phyloP scores from a whole-genome alignment of 2,113 vertebrate species.

The Lophotis ruficrista region DNA sequence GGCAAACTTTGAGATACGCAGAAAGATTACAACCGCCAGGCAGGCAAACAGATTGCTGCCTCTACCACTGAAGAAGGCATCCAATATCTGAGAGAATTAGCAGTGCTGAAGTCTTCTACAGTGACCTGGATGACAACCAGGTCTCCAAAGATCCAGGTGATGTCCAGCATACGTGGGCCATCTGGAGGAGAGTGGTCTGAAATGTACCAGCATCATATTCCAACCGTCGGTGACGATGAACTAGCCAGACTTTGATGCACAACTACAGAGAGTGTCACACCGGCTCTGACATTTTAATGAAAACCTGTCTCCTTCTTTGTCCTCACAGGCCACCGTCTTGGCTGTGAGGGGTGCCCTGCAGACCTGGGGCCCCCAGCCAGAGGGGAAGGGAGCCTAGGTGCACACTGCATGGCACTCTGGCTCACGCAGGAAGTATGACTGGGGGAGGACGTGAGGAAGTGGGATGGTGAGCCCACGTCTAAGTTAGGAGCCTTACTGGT shows the following conservation, averaged over 20 bases:
- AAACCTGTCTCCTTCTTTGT: not conserved
- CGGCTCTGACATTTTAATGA: not conserved
- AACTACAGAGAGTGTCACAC: not conserved
- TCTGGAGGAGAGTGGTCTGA: rapidly evolving
- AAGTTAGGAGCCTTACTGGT: not conserved
- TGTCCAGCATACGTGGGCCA: not conserved
- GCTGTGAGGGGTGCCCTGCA: not conserved
- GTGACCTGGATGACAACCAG: not conserved
- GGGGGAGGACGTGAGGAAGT: too few relatives aligned
- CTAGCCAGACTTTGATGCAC: not conserved
- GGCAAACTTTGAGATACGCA: not conserved
- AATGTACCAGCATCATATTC: not conserved
- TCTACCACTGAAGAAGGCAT: not conserved
- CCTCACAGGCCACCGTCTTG: not conserved
- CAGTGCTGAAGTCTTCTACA: not conserved
- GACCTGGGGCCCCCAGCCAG: rapidly evolving
- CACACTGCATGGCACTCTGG: rapidly evolving
- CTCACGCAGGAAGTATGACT: not conserved
- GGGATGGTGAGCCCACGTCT: not conserved
- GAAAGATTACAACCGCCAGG: not conserved
- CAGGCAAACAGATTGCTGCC: not conserved
- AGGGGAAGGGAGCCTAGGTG: not conserved
- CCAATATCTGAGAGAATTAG: not conserved
- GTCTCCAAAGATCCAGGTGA: not conserved
- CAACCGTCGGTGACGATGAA: not conserved